These are phyloP conservation scores for Vireo griseus DNA, from an alignment of 2,797 vertebrate genomes.

Conservation along the genomic window DNA sequence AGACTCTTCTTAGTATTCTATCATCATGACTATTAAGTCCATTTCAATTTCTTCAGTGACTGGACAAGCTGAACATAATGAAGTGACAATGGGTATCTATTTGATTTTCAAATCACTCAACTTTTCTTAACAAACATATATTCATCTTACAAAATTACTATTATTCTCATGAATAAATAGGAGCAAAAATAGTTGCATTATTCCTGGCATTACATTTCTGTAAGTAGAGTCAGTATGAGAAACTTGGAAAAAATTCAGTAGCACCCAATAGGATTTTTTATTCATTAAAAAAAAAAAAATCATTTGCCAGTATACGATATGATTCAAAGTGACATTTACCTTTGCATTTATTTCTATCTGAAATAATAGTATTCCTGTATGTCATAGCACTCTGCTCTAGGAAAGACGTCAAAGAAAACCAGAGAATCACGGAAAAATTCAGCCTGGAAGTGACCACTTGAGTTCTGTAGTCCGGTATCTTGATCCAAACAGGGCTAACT, in stretches of 20 bases:
- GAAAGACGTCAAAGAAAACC: not conserved
- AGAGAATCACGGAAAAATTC: not conserved
- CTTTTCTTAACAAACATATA: not conserved
- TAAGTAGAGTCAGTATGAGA: not conserved
- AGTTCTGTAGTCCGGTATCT: not conserved
- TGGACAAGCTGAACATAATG: not conserved
- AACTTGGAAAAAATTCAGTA: not conserved
- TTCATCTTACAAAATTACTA: not conserved
- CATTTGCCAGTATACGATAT: not conserved
- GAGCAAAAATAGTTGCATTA: not conserved
- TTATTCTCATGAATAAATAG: not conserved
- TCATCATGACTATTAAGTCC: not conserved
- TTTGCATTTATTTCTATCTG: not conserved
- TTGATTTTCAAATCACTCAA: not conserved
- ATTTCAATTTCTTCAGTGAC: not conserved
- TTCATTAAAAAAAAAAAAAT: not conserved
- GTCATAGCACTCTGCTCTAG: not conserved
- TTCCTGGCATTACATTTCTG: not conserved
- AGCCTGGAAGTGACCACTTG: not conserved
- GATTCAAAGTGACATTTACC: not conserved
- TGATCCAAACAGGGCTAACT: not conserved
- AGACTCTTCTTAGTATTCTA: not conserved
- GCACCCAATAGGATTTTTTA: not conserved
- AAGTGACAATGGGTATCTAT: rapidly evolving
- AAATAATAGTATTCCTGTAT: not conserved